Percentiles rank a stretch among this genome's conserved stretches.
phyloP scores from a whole-genome alignment of 2,113 vertebrate species.

The Burhinus bistriatus region DNA sequence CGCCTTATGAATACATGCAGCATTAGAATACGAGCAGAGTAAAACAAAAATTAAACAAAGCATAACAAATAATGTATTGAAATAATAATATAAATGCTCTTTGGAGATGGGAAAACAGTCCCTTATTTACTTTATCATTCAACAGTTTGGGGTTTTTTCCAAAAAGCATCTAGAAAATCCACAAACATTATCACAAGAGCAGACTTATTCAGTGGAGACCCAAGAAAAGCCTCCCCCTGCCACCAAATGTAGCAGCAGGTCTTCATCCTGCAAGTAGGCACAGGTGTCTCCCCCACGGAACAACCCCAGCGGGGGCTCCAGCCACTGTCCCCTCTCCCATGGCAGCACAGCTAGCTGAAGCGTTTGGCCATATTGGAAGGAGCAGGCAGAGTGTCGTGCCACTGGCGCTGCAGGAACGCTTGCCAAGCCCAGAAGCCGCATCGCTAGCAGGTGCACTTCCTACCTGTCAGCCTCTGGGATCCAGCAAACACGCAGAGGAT shows the following conservation, averaged over 20 bases:
- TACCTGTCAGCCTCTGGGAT: constrained; percentile 59
- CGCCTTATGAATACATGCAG: not conserved
- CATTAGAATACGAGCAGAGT: not conserved
- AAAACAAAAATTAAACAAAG: not conserved
- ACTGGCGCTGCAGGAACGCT: rapidly evolving
- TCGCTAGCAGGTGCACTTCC: not conserved
- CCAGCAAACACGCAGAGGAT: not conserved
- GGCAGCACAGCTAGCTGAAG: not conserved
- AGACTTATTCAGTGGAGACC: not conserved
- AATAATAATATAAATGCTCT: not conserved
- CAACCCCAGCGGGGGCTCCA: not conserved
- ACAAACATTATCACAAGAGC: not conserved
- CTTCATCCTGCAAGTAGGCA: not conserved
- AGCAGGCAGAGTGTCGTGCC: not conserved
- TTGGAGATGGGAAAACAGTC: not conserved
- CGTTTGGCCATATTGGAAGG: rapidly evolving
- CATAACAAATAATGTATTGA: not conserved
- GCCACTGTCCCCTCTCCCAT: rapidly evolving
- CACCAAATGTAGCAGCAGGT: not conserved
- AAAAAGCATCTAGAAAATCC: not conserved
- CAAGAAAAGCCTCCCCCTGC: not conserved
- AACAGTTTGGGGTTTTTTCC: not conserved
- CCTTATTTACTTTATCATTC: not conserved
- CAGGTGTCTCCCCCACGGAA: not conserved
- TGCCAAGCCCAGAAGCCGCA: not conserved